phyloP scores from a whole-genome alignment of 1,140 invertebrate species.

The Trichogramma pretiosum region DNA sequence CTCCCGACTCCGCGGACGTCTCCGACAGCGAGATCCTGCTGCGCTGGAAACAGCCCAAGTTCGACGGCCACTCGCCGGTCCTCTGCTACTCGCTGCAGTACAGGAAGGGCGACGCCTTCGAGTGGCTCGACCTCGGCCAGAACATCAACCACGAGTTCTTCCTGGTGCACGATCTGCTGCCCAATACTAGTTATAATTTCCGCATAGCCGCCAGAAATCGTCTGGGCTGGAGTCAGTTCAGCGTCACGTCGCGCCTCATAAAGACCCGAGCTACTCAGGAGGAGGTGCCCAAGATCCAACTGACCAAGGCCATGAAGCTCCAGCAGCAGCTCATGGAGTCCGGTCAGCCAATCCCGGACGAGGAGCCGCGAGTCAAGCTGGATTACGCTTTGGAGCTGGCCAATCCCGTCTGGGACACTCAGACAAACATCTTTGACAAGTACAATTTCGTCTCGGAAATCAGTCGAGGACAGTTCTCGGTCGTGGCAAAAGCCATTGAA shows the following conservation, averaged over 20 bases:
- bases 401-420: conserved; percentile 63
- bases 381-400: conserved; percentile 67
- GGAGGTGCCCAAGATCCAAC: conserved; percentile 60
- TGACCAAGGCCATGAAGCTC: conserved; percentile 72
- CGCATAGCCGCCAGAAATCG: conserved; percentile 79
- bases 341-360: conserved; percentile 59
- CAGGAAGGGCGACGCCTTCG: conserved; percentile 62
- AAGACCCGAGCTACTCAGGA: conserved; percentile 52
- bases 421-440: conserved; percentile 57
- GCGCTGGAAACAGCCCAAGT: conserved; percentile 78
- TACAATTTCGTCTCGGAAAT: conserved; percentile 80
- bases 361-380: conserved; percentile 51
- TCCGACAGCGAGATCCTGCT: conserved; percentile 82
- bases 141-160: conserved; percentile 94
- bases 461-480: conserved; percentile 71
- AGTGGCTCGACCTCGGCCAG: conserved; percentile 78
- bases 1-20: conserved; percentile 64
- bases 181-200: conserved; percentile 79
- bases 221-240: conserved; percentile 85
- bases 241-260: conserved; percentile 61
- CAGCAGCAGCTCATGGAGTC: conserved; percentile 74
- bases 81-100: conserved; percentile 78
- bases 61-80: conserved; percentile 75
- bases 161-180: conserved; percentile 66
- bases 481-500: conserved; percentile 74